These are phyloP conservation scores for Grammomys surdaster DNA, from an alignment of 2,113 vertebrate species.

Conservation along the genomic window DNA sequence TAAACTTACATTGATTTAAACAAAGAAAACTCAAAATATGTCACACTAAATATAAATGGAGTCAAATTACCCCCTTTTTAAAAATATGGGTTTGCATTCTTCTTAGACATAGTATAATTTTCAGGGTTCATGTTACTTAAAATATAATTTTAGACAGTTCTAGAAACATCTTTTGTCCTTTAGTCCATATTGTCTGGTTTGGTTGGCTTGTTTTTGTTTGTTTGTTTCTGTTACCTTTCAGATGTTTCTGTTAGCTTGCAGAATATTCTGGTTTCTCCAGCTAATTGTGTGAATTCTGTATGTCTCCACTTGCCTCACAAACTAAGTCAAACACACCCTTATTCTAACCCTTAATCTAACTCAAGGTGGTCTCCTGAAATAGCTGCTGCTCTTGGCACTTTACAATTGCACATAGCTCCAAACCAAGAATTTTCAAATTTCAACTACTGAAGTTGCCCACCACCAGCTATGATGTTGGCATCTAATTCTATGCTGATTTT, in stretches of 20 bases:
- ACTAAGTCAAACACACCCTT: neutral
- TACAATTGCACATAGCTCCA: constrained; percentile 12
- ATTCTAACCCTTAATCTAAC: neutral
- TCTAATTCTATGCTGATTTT: constrained; percentile 43
- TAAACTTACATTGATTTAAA: constrained; percentile 13
- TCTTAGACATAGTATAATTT: neutral
- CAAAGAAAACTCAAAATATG: neutral
- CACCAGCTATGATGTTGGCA: constrained; percentile 27
- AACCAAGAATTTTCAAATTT: constrained; percentile 49
- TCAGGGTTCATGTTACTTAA: neutral
- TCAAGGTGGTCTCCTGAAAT: neutral
- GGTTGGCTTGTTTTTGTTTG: no score
- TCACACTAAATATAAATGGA: neutral
- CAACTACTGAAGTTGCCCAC: neutral
- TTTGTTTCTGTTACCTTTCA: no score
- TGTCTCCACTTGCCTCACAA: constrained; percentile 6
- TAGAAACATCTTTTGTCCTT: neutral
- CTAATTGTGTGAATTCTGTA: neutral
- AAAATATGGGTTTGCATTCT: neutral
- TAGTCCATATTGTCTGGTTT: neutral
- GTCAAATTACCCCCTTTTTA: neutral
- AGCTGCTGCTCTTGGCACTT: neutral
- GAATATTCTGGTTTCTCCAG: neutral
- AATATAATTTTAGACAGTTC: neutral
- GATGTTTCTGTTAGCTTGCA: neutral